Evolutionary conservation across 2,113 vertebrate genomes (phyloP), one percentile per base, ranked within the genome.

Genomic region (Tychaedon coryphoeus): DNA sequence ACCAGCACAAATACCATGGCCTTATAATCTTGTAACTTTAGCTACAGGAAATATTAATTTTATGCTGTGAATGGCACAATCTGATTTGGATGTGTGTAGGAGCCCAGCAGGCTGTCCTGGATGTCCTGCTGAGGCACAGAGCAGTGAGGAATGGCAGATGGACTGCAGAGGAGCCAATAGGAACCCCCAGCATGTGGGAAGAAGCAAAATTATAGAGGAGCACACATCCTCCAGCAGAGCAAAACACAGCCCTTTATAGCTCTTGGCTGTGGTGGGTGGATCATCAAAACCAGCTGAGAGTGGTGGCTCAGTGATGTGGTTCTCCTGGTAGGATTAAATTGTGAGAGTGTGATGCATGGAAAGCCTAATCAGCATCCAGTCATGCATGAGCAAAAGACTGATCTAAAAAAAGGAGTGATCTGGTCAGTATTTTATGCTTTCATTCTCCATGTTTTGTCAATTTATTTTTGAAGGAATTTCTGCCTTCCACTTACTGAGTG

Each of bases 71-170:
- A 8, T 31, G 77, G 54, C 50, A 70, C 19, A 73, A 34, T 57
- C 10, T 40, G n/a, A 26, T 73, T 73, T 84, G 64, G 79, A 24
- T 10, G 2, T 0, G 5, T 0, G 5, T 1, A 29, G 58, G 62
- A 79, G 28, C 31, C 53, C 10, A 9, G 45, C 69, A 50, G 53
- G 69, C 28, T 78, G 40, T n/a, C 70, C 71, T 66, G 64, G 60
- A 0, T 33, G 45, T 65, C 58, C 82, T 2, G 2, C 12, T 0
- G 38, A 10, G 29, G n/a, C 36, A 66, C 0, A 0, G 74, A 5
- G 25, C 62, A n/a, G 34, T 2, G 19, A 42, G 75, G 22, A 16
- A 8, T 0, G 9, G 66, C 43, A 89, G 16, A 16, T 0, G 18
- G 47, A 34, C 47, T 31, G 43, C 80, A 67, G 45, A 51, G 58